Evolutionary conservation across 2,888 invertebrate genomes (phyloP).

Genomic region (Macrophya alboannulata): DNA sequence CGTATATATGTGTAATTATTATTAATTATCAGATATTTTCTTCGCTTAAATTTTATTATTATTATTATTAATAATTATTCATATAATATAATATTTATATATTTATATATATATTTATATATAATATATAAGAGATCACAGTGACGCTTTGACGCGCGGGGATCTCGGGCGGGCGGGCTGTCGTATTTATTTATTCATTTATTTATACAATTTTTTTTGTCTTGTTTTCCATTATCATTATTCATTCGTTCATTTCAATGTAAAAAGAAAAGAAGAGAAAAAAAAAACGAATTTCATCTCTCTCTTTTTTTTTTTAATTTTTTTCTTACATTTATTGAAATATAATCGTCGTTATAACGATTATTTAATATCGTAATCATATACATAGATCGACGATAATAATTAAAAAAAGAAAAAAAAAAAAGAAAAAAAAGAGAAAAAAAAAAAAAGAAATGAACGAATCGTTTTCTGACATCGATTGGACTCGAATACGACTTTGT

Average conservation of each 20-base stretch:
- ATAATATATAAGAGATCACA: slow-evolving; percentile 79
- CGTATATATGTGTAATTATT: not conserved
- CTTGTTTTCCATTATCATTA: slow-evolving; percentile 13
- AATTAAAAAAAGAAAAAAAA: not conserved
- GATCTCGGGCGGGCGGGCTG: slow-evolving; percentile 79
- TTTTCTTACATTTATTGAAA: not conserved
- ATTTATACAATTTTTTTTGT: slow-evolving; percentile 26
- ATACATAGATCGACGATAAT: not conserved
- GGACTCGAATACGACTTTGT: not conserved
- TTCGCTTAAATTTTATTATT: slow-evolving; percentile 1
- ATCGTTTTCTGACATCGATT: not conserved
- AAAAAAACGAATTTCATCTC: no score
- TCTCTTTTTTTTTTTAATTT: slow-evolving; percentile 33
- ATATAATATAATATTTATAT: not conserved
- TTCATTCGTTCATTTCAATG: slow-evolving; percentile 36
- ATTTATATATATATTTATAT: slow-evolving; percentile 62
- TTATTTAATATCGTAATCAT: not conserved
- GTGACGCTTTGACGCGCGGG: slow-evolving; percentile 80
- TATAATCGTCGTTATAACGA: not conserved
- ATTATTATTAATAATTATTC: slow-evolving; percentile 18
- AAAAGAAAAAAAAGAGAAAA: no score
- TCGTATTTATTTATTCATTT: slow-evolving; percentile 59
- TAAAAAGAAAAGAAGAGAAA: no score
- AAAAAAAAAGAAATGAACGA: not conserved
- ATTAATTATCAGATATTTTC: slow-evolving; percentile 34